Evolutionary conservation across 2,888 invertebrate genomes (phyloP).

Genomic region (Saturnia pavonia): DNA sequence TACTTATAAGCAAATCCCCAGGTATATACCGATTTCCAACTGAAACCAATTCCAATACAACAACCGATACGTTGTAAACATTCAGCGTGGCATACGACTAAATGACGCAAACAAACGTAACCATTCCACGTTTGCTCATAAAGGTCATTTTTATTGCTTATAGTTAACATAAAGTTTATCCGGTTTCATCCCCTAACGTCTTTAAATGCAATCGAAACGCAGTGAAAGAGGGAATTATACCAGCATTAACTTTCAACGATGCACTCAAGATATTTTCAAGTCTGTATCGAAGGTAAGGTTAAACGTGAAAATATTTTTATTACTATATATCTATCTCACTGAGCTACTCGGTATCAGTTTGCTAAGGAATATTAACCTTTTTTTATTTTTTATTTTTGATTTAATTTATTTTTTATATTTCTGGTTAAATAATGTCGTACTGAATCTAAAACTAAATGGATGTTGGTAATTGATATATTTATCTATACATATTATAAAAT

Average conservation of each 20-base stretch:
- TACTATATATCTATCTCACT: slow-evolving; percentile 21
- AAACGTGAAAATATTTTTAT: slow-evolving; percentile 68
- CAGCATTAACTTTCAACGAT: slow-evolving; percentile 79
- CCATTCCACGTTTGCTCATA: slow-evolving; percentile 79
- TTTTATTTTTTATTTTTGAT: not conserved
- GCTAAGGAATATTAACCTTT: not conserved
- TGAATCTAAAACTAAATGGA: no score
- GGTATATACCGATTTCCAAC: slow-evolving; percentile 10
- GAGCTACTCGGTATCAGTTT: not conserved
- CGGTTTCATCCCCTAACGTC: slow-evolving; percentile 74
- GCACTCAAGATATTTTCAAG: slow-evolving; percentile 75
- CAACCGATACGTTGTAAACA: slow-evolving; percentile 35
- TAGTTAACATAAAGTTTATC: slow-evolving; percentile 78
- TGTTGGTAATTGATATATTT: no score
- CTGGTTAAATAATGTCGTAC: no score
- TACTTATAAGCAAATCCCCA: not conserved
- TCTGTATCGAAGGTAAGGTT: slow-evolving; percentile 54
- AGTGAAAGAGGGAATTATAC: slow-evolving; percentile 73
- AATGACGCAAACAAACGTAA: slow-evolving; percentile 66
- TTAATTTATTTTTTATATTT: no score
- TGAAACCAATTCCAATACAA: slow-evolving; percentile 34
- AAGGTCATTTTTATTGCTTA: slow-evolving; percentile 78
- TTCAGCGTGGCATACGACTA: slow-evolving; percentile 49
- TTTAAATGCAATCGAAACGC: slow-evolving; percentile 77
- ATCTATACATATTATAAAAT: no score